phyloP scores from a whole-genome alignment of 2,113 vertebrate genomes.

The Petromus typicus region DNA sequence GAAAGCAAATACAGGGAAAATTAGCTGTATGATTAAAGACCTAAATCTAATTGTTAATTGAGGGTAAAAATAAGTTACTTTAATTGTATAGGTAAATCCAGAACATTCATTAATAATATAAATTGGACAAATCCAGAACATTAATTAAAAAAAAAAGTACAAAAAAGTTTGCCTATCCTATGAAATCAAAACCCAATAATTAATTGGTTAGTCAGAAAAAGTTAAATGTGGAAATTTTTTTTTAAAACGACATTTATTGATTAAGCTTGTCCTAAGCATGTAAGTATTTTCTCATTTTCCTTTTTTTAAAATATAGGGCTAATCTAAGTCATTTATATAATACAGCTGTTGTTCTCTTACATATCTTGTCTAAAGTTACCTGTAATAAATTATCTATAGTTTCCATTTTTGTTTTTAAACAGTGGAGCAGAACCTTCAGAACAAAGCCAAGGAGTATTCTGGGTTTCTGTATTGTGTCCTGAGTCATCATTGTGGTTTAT shows the following conservation, averaged over 20 bases:
- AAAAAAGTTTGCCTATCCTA: not conserved
- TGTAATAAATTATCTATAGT: not conserved
- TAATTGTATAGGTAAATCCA: conserved; percentile 30
- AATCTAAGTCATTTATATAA: not conserved
- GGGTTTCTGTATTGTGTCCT: not conserved
- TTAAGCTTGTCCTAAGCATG: not conserved
- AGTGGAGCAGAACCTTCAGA: not conserved
- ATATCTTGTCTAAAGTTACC: not conserved
- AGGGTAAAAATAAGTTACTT: not conserved
- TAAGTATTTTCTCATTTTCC: not conserved
- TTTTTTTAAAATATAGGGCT: not conserved
- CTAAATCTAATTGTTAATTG: not conserved
- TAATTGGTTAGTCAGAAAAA: not conserved
- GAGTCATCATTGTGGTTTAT: not conserved
- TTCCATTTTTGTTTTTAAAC: conserved; percentile 22
- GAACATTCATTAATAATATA: conserved; percentile 1
- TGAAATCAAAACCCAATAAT: not conserved
- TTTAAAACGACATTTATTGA: not conserved
- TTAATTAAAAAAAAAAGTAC: conserved; percentile 19
- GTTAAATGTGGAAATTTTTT: not conserved
- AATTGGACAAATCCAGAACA: not conserved
- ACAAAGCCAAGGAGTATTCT: not conserved
- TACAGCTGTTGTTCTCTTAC: not conserved
- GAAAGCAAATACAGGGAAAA: not conserved
- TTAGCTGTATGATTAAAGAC: not conserved